A percentile compares a stretch with the other conserved stretches of the same genome.
phyloP scores from a whole-genome alignment of 2,888 invertebrate species.

The Odontomyia ornata region DNA sequence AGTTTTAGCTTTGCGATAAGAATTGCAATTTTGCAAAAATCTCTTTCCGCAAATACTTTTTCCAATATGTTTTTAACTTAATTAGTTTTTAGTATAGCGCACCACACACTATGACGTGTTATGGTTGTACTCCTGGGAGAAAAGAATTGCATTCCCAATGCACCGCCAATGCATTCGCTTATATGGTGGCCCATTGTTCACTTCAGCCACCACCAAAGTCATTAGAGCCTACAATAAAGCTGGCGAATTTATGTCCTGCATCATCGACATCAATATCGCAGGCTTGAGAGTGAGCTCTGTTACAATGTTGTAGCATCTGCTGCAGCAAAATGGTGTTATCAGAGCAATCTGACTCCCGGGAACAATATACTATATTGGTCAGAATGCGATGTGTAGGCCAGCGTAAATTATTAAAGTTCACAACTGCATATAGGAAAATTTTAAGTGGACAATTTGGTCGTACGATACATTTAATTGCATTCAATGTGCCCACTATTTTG shows the following conservation, averaged over 20 bases:
- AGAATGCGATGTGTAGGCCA: constrained; percentile 34
- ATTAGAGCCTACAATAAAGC: constrained; percentile 32
- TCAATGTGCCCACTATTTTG: constrained; percentile 26
- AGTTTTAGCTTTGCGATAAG: too few species aligned
- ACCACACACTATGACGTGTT: background rate
- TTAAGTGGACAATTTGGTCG: constrained; percentile 49
- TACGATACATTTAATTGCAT: constrained; percentile 48
- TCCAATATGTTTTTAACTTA: constrained; percentile 9
- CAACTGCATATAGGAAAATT: constrained; percentile 36
- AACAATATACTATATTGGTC: constrained; percentile 5
- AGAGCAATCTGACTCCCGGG: background rate
- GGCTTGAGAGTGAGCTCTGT: background rate
- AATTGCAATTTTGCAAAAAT: too few species aligned
- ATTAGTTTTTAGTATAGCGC: constrained; percentile 22
- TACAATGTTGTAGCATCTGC: constrained; percentile 7
- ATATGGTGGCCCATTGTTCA: background rate
- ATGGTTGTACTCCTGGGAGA: background rate
- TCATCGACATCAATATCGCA: constrained; percentile 23
- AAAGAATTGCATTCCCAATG: background rate
- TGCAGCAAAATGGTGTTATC: constrained; percentile 20
- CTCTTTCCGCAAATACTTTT: background rate
- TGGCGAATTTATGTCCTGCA: constrained; percentile 33
- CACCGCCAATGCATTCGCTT: background rate
- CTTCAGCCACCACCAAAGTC: constrained; percentile 8
- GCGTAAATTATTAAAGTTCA: constrained; percentile 38